These are phyloP conservation scores for Cephonodes hylas DNA, from an alignment of 2,888 invertebrate species.

Conservation along the genomic window DNA sequence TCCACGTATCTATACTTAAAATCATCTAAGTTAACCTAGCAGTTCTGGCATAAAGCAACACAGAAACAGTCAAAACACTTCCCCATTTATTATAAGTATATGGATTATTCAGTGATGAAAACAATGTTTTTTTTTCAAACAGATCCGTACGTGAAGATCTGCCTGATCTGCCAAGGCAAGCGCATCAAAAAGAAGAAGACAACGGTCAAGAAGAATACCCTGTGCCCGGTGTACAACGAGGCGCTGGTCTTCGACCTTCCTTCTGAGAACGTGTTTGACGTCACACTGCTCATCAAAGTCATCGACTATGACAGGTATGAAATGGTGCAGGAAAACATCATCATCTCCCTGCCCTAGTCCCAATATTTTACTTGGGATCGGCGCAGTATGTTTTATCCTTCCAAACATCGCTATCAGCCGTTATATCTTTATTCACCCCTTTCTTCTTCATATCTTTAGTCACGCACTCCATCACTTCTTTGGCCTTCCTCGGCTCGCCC, in stretches of 20 bases:
- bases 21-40: no score
- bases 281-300: conserved; percentile 90
- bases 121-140: conserved; percentile 18
- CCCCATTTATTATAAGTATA: background rate
- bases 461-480: no score
- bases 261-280: conserved; percentile 89
- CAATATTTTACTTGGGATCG: no score
- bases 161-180: conserved; percentile 92
- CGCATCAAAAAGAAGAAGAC: conserved; percentile 97
- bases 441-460: no score
- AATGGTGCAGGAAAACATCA: no score
- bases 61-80: no score
- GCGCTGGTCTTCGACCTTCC: conserved; percentile 96
- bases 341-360: no score
- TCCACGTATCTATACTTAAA: no score
- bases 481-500: no score
- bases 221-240: conserved; percentile 96
- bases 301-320: conserved; percentile 94
- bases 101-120: background rate
- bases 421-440: no score
- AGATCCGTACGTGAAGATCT: conserved; percentile 98
- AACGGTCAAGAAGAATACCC: conserved; percentile 91
- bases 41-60: no score
- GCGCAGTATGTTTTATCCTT: background rate
- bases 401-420: no score